These are phyloP conservation scores for Cassiopea xamachana DNA, from an alignment of 30 jellyfish, hydroid and myxozoan genomes.

Conservation along the genomic window DNA sequence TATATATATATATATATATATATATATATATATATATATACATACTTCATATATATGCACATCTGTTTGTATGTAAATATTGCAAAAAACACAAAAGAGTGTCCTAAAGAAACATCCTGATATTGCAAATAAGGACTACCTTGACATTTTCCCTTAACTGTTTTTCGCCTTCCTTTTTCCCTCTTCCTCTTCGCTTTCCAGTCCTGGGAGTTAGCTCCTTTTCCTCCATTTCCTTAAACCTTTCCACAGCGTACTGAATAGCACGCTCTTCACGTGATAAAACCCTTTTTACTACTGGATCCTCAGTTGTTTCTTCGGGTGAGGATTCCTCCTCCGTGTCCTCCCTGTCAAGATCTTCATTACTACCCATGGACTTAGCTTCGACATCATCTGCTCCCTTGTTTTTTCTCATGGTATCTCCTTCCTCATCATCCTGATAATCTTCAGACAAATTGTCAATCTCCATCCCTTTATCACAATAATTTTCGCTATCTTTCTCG, in stretches of 20 bases:
- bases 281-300: background rate
- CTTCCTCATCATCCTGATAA: background rate
- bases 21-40: too few species aligned
- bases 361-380: background rate
- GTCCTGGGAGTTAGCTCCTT: background rate
- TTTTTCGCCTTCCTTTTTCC: background rate
- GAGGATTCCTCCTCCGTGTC: background rate
- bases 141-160: background rate
- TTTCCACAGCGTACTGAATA: conserved; percentile 64
- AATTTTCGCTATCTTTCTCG: too few species aligned
- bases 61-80: too few species aligned
- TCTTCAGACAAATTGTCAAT: background rate
- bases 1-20: too few species aligned
- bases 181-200: conserved; percentile 22
- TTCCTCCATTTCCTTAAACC: conserved; percentile 66
- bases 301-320: conserved; percentile 24
- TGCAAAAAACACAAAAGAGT: too few species aligned
- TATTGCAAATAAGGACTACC: background rate
- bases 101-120: background rate
- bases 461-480: background rate
- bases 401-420: too few species aligned
- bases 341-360: background rate
- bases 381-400: too few species aligned
- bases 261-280: conserved; percentile 73
- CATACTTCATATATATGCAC: too few species aligned